Percentiles rank a stretch among this genome's conserved stretches.
Conservation (phyloP, 2,888 invertebrate species). For the Cataglyphis albicans region DNA sequence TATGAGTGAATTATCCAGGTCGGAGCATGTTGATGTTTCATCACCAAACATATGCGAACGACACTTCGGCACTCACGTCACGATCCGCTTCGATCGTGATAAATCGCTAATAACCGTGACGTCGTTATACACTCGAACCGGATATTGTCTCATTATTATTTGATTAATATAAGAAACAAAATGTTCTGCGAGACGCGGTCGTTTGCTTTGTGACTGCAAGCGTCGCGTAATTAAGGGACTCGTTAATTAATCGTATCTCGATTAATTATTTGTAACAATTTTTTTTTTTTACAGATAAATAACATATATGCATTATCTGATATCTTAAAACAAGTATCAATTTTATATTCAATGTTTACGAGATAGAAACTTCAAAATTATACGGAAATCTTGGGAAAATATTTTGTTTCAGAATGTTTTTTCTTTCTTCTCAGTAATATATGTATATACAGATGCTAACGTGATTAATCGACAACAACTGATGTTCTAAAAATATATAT, state of each 20-base stretch:
- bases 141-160: slow-evolving; percentile 44
- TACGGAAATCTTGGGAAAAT: not conserved
- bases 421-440: slow-evolving; percentile 11
- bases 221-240: not conserved
- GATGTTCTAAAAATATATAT: not conserved
- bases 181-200: not conserved
- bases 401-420: slow-evolving; percentile 3
- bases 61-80: slow-evolving; percentile 31
- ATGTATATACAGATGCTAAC: not conserved
- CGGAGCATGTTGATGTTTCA: slow-evolving; percentile 22
- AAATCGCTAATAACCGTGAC: slow-evolving; percentile 41
- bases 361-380: not conserved
- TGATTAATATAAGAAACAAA: slow-evolving; percentile 40
- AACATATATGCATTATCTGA: not conserved
- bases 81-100: slow-evolving; percentile 27
- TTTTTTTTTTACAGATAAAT: not conserved
- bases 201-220: not conserved
- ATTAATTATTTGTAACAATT: not conserved
- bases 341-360: not conserved
- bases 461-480: not conserved
- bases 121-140: slow-evolving; percentile 22
- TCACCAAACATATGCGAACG: slow-evolving; percentile 19
- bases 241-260: not conserved
- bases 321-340: not conserved
- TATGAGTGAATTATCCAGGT: slow-evolving; percentile 32